Conservation (phyloP, 1,140 invertebrate species). For the Nylanderia fulva region DNA sequence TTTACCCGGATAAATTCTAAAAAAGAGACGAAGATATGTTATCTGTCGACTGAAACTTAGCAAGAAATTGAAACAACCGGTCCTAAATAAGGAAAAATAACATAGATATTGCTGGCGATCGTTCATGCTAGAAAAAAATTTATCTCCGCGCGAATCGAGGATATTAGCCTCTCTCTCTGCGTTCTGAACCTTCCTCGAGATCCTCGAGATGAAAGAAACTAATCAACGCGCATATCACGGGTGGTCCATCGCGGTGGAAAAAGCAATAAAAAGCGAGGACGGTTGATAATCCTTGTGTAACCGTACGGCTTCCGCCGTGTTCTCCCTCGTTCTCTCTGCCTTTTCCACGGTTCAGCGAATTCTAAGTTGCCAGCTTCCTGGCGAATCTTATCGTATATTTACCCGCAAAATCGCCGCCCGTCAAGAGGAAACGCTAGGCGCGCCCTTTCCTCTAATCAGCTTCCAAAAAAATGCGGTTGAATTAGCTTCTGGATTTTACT, state of each 20-base stretch:
- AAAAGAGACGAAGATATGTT: too few relatives aligned
- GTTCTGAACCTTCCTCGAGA: not conserved
- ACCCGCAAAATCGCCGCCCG: not conserved
- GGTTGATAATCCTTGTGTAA: slow-evolving; percentile 39
- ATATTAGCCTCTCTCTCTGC: not conserved
- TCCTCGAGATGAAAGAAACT: not conserved
- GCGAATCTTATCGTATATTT: slow-evolving; percentile 19
- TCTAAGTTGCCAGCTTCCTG: not conserved
- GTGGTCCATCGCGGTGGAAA: slow-evolving; percentile 12
- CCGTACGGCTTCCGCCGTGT: slow-evolving; percentile 6
- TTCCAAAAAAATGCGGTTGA: not conserved
- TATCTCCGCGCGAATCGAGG: not conserved
- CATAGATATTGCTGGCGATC: not conserved
- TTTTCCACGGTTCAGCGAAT: slow-evolving; percentile 23
- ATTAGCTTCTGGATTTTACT: slow-evolving; percentile 6
- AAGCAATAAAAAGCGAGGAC: slow-evolving; percentile 24
- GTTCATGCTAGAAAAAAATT: not conserved
- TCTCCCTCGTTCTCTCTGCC: slow-evolving; percentile 5
- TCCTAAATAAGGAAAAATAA: not conserved
- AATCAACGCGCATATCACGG: slow-evolving; percentile 39
- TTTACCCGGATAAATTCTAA: too few relatives aligned
- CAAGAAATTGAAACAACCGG: too few relatives aligned
- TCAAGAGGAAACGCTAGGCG: not conserved
- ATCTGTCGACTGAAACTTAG: too few relatives aligned
- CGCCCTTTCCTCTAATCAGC: not conserved